These are phyloP conservation scores for Girardinus metallicus DNA, from an alignment of 2,797 vertebrate species.

Conservation along the genomic window DNA sequence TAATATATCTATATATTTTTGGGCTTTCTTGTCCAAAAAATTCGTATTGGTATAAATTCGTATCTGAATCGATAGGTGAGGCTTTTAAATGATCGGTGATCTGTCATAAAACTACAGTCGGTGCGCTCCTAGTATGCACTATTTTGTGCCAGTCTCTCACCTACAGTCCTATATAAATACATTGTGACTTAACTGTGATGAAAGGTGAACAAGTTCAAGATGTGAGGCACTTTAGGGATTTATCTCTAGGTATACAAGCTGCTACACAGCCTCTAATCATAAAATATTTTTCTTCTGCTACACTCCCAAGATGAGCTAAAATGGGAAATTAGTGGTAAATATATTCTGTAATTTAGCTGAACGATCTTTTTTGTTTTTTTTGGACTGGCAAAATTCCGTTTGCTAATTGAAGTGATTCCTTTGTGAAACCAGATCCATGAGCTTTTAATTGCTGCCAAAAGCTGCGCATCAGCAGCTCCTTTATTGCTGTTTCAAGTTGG, in stretches of 20 bases:
- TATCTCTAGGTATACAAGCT: not conserved
- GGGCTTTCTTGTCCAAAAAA: no score
- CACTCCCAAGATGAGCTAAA: not conserved
- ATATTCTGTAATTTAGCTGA: conserved; percentile 24
- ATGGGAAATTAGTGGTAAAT: not conserved
- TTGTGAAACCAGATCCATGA: conserved; percentile 12
- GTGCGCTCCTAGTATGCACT: no score
- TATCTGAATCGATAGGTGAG: no score
- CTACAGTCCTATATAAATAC: not conserved
- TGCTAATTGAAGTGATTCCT: not conserved
- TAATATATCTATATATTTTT: no score
- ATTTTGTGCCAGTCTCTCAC: not conserved
- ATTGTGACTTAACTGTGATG: not conserved
- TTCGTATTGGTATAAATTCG: no score
- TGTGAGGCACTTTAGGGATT: not conserved
- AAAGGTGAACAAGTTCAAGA: not conserved
- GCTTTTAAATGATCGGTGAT: no score
- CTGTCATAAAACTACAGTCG: no score
- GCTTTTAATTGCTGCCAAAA: not conserved
- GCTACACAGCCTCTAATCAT: not conserved
- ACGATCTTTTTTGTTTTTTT: conserved; percentile 15
- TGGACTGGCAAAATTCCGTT: not conserved
- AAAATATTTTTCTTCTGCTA: not conserved
- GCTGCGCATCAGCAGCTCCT: not conserved
- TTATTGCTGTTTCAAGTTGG: not conserved